Evolutionary conservation across 2,113 vertebrate species (phyloP).

Genomic region (Gorsachius goisagi): DNA sequence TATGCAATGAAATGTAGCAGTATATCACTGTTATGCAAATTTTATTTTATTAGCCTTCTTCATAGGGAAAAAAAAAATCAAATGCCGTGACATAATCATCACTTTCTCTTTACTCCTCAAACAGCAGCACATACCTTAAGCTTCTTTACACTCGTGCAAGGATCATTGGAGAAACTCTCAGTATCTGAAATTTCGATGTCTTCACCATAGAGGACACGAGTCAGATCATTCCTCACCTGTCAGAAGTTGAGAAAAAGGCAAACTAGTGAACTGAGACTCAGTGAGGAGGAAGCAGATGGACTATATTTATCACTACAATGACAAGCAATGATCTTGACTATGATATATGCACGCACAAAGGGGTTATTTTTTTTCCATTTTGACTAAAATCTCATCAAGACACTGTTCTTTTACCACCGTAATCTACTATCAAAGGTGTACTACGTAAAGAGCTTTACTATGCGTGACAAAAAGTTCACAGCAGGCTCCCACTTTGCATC

Average conservation of each 20-base stretch:
- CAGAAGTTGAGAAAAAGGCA: slow-evolving; percentile 50
- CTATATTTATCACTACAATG: neutral
- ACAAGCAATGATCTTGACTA: neutral
- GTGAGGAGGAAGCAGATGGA: neutral
- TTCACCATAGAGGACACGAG: slow-evolving; percentile 91
- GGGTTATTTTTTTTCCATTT: neutral
- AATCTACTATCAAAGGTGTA: neutral
- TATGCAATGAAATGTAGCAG: neutral
- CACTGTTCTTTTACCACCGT: neutral
- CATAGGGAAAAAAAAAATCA: neutral
- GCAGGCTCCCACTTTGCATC: neutral
- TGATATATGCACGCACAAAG: neutral
- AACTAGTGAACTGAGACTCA: slow-evolving; percentile 8
- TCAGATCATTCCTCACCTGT: slow-evolving; percentile 98
- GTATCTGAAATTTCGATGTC: slow-evolving; percentile 97
- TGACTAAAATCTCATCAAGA: neutral
- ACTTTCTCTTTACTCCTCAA: neutral
- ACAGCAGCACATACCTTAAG: slow-evolving; percentile 86
- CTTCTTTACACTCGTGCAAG: slow-evolving; percentile 96
- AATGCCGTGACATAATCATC: neutral
- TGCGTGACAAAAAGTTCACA: neutral
- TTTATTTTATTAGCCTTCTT: neutral
- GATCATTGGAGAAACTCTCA: slow-evolving; percentile 98
- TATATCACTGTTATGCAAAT: neutral
- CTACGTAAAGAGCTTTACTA: accelerated